Conservation (phyloP, 2,113 vertebrate species). For the Salvelinus fontinalis region DNA sequence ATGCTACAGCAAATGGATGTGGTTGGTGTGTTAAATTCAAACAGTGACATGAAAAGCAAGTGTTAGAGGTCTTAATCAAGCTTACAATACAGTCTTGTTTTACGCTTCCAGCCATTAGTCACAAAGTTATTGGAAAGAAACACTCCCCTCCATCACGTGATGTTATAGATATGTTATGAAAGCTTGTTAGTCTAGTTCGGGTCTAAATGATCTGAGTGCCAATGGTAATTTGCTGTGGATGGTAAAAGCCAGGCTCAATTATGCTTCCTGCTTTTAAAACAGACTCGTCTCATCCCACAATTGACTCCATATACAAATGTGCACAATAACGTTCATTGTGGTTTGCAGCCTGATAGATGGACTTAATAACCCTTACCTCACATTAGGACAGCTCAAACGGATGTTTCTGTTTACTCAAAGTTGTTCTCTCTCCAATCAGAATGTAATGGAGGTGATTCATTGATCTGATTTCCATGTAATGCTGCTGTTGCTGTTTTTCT, state of each 20-base stretch:
- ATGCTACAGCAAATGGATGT: too few relatives aligned
- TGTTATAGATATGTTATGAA: slow-evolving; percentile 22
- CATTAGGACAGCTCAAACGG: slow-evolving; percentile 21
- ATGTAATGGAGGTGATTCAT: slow-evolving; percentile 32
- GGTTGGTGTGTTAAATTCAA: slow-evolving; percentile 10
- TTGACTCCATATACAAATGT: slow-evolving; percentile 28
- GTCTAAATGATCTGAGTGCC: slow-evolving; percentile 27
- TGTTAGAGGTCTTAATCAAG: slow-evolving; percentile 10
- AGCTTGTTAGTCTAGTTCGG: slow-evolving; percentile 18
- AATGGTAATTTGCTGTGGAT: slow-evolving; percentile 28
- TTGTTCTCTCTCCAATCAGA: slow-evolving; percentile 7
- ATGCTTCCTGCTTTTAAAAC: slow-evolving; percentile 18
- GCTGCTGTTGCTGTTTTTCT: too few relatives aligned
- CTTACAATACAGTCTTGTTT: not conserved
- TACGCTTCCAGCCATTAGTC: too few relatives aligned
- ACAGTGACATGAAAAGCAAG: not conserved
- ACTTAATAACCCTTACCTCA: slow-evolving; percentile 34
- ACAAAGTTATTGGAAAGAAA: too few relatives aligned
- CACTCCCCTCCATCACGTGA: too few relatives aligned
- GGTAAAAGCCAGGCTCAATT: slow-evolving; percentile 16
- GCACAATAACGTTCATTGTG: slow-evolving; percentile 36
- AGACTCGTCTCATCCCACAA: slow-evolving; percentile 20
- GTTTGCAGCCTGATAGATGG: slow-evolving; percentile 36
- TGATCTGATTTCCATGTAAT: slow-evolving; percentile 14
- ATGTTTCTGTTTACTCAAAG: slow-evolving; percentile 17